Evolutionary conservation across 2,113 vertebrate genomes (phyloP), one percentile per base, ranked within the genome.

Genomic region (Nannobrachium achirus): DNA sequence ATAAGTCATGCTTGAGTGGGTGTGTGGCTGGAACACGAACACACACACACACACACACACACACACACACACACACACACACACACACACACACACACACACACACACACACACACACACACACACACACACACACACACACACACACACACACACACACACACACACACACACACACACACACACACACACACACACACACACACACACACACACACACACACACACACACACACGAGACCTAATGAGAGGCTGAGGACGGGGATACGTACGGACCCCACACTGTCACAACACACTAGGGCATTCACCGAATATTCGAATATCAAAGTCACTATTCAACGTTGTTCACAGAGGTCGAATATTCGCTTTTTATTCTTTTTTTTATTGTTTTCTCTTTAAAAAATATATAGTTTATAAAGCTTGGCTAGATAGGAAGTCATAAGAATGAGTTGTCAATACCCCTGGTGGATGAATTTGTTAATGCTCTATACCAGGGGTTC

Each of bases 1-100:
- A 75, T 70, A 76, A 79, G 75, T 64, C 25, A 33, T 56, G 75
- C 65, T 56, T 66, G 58, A 82, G 61, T 56, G 63, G 66, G 71
- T 58, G 62, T 38, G 56, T 5, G 76, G 63, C 72, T 58, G 59
- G 58, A 75, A 68, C 83, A 67, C 19, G 40, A 55, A 46, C 51
- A 64, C 56, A 67, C 50, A 56, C 45, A 51, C 7, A 18, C 60
- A 46, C 63, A 13, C 48, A 41, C 55, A 18, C 15, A 76, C 7
- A 18, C 60, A 46, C 63, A 13, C 48, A 41, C 55, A 18, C 15
- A 76, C 7, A 18, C 60, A 46, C 63, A 13, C 48, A 41, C 55
- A 18, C 15, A 76, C 7, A 18, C 60, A 46, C 63, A 13, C 48
- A 41, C 55, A 18, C 15, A 76, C 7, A 18, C 60, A 46, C 63